These are phyloP conservation scores for Elachura formosa DNA, from an alignment of 2,113 vertebrate species.

Conservation along the genomic window DNA sequence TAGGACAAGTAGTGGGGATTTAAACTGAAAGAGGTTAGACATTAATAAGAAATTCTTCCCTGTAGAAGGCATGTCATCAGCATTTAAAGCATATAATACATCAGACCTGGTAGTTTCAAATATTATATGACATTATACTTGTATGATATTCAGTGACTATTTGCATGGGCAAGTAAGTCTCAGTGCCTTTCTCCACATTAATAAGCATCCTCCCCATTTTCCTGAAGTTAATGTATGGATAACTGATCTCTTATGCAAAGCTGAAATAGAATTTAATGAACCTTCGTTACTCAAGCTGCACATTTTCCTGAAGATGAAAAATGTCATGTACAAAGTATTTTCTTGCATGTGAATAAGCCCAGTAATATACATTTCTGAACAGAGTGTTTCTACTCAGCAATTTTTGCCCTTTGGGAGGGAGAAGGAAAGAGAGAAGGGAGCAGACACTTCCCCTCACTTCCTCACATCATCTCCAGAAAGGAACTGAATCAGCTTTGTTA, in stretches of 20 bases:
- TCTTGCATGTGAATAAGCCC: slow-evolving; percentile 37
- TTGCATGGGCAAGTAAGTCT: neutral
- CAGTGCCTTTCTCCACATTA: neutral
- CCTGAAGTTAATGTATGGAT: neutral
- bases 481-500: neutral
- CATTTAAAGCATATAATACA: neutral
- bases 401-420: slow-evolving; percentile 13
- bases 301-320: slow-evolving; percentile 42
- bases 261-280: slow-evolving; percentile 37
- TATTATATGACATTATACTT: neutral
- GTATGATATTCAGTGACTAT: neutral
- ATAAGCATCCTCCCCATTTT: neutral
- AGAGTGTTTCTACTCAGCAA: slow-evolving; percentile 26
- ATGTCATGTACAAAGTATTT: neutral
- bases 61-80: neutral
- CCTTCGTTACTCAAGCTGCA: slow-evolving; percentile 30
- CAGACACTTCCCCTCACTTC: slow-evolving; percentile 9
- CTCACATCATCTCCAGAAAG: neutral
- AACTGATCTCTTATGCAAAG: slow-evolving; percentile 15
- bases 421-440: neutral
- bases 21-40: neutral
- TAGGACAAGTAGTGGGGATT: neutral
- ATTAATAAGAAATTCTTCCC: neutral
- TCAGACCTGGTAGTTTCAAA: neutral
- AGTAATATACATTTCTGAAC: slow-evolving; percentile 34